Evolutionary conservation across 2,888 invertebrate species (phyloP).

Genomic region (Buathra laborator): DNA sequence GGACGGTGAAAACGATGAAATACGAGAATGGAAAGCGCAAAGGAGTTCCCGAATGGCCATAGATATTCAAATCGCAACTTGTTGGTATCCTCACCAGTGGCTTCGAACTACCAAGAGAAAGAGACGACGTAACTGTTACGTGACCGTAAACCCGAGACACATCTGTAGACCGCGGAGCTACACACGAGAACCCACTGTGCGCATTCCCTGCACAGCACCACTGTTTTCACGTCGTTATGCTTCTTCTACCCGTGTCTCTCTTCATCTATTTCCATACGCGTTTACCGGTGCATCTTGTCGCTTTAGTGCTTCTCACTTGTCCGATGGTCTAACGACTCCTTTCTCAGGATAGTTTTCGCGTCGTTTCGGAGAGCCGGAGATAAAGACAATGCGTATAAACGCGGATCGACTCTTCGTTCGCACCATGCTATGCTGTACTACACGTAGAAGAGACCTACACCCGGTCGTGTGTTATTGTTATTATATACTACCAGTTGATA

Average conservation of each 20-base stretch:
- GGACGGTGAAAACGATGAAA: neutral
- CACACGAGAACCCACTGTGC: neutral
- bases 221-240: slow-evolving; percentile 9
- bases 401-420: neutral
- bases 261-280: neutral
- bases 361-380: neutral
- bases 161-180: neutral
- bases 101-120: slow-evolving; percentile 59
- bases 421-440: no score
- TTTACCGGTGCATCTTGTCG: neutral
- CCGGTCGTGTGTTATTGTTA: no score
- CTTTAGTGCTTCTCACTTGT: slow-evolving; percentile 2
- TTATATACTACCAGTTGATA: slow-evolving; percentile 35
- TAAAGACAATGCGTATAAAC: neutral
- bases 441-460: no score
- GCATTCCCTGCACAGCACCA: neutral
- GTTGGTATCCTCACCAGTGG: slow-evolving; percentile 62
- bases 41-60: slow-evolving; percentile 47
- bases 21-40: slow-evolving; percentile 50
- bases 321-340: neutral
- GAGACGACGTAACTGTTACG: neutral
- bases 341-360: neutral
- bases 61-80: slow-evolving; percentile 70
- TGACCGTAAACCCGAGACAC: slow-evolving; percentile 7
- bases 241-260: neutral